Conservation (phyloP, 2,888 invertebrate genomes). For the Conops quadrifasciatus region DNA sequence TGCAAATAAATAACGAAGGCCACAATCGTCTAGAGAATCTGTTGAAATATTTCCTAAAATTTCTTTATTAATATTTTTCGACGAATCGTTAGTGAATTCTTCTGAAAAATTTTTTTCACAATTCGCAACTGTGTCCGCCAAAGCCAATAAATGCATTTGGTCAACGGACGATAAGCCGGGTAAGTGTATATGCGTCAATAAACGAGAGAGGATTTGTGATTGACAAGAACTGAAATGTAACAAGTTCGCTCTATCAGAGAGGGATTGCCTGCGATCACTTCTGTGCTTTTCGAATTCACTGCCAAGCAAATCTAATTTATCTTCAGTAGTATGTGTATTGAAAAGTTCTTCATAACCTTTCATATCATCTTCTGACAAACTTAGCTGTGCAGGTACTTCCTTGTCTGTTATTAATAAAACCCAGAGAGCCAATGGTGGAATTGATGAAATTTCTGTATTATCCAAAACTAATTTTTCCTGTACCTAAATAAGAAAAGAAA, state of each 20-base stretch:
- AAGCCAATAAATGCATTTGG: constrained; percentile 98
- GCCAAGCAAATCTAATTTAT: constrained; percentile 80
- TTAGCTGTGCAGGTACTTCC: constrained; percentile 70
- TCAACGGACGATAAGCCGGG: constrained; percentile 96
- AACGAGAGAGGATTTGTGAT: constrained; percentile 83
- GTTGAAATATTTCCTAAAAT: constrained; percentile 69
- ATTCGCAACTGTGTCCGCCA: constrained; percentile 97
- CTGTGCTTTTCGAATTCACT: constrained; percentile 75
- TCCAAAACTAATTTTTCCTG: constrained; percentile 89
- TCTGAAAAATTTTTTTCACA: constrained; percentile 90
- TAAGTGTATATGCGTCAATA: constrained; percentile 93
- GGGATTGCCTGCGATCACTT: constrained; percentile 72
- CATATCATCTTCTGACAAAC: constrained; percentile 49
- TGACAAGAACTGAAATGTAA: constrained; percentile 90
- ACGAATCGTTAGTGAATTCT: constrained; percentile 76
- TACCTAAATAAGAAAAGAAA: constrained; percentile 66
- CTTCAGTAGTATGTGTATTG: constrained; percentile 82
- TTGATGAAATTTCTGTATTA: constrained; percentile 96
- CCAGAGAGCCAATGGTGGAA: constrained; percentile 97
- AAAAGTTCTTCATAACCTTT: constrained; percentile 91
- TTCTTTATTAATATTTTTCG: constrained; percentile 75
- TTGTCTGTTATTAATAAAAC: constrained; percentile 94
- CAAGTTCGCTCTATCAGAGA: constrained; percentile 77
- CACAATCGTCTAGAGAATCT: constrained; percentile 95
- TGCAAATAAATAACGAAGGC: constrained; percentile 91